Conservation (phyloP, 2,113 vertebrate species). For the Chloebia gouldiae region DNA sequence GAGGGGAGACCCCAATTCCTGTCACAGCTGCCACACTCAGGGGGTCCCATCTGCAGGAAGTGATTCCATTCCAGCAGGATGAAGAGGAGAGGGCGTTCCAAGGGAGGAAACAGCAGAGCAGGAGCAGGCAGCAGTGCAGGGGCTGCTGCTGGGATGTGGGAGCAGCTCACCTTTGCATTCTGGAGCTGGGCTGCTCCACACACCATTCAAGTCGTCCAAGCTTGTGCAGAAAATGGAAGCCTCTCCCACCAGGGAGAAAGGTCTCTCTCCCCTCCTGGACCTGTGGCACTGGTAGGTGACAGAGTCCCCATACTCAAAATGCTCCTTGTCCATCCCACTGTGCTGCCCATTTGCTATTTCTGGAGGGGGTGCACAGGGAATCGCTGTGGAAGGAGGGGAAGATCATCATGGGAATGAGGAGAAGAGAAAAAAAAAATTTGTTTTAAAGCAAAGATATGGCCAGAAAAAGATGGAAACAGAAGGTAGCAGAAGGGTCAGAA, state of each 20-base stretch:
- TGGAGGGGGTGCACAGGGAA: slow-evolving; percentile 7
- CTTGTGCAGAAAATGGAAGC: slow-evolving; percentile 41
- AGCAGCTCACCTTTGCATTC: slow-evolving; percentile 44
- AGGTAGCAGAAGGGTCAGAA: background rate
- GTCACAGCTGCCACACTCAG: background rate
- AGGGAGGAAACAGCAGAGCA: background rate
- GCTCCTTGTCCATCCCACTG: background rate
- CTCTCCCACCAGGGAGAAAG: slow-evolving; percentile 32
- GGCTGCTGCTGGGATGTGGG: rapidly evolving
- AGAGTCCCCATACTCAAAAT: background rate
- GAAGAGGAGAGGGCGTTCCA: background rate
- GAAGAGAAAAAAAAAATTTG: rapidly evolving
- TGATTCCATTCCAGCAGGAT: background rate
- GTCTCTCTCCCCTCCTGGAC: rapidly evolving
- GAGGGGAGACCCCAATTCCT: background rate
- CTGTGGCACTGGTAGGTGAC: background rate
- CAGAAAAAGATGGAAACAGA: background rate
- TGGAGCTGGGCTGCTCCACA: slow-evolving; percentile 27
- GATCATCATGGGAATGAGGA: background rate
- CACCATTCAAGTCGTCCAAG: background rate
- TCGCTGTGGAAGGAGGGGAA: background rate
- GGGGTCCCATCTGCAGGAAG: background rate
- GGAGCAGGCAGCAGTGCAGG: background rate
- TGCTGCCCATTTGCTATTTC: background rate
- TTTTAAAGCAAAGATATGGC: background rate